Conservation (phyloP, 1,140 invertebrate species). For the Liolophura sinensis region DNA sequence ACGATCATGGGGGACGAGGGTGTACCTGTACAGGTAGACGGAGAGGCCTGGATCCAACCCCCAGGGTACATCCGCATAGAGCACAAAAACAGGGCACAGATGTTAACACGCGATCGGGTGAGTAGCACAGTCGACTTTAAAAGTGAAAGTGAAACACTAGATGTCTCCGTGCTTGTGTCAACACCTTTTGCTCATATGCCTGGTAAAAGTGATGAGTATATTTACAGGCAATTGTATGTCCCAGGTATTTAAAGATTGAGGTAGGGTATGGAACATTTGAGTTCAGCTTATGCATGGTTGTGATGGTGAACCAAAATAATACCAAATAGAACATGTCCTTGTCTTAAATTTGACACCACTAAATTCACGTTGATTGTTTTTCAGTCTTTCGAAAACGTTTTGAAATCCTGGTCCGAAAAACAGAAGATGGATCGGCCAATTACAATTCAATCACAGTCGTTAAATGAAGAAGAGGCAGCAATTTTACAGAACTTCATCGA, state of each 20-base stretch:
- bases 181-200: too few species aligned
- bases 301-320: too few species aligned
- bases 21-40: conserved; percentile 92
- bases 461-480: conserved; percentile 74
- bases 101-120: conserved; percentile 87
- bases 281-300: too few species aligned
- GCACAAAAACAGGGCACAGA: conserved; percentile 96
- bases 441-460: conserved; percentile 50
- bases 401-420: conserved; percentile 93
- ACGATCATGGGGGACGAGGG: conserved; percentile 79
- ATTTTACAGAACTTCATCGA: conserved; percentile 80
- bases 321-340: too few species aligned
- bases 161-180: too few species aligned
- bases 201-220: too few species aligned
- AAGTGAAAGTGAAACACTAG: too few species aligned
- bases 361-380: conserved; percentile 19
- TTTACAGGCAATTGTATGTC: too few species aligned
- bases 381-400: conserved; percentile 81
- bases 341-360: background rate
- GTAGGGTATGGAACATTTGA: too few species aligned
- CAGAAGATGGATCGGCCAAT: conserved; percentile 63
- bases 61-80: conserved; percentile 94
- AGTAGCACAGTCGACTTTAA: conserved; percentile 28
- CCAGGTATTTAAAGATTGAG: too few species aligned
- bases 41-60: conserved; percentile 97